Evolutionary conservation across 2,797 vertebrate species (phyloP).

Genomic region (Aulostomus chinensis): DNA sequence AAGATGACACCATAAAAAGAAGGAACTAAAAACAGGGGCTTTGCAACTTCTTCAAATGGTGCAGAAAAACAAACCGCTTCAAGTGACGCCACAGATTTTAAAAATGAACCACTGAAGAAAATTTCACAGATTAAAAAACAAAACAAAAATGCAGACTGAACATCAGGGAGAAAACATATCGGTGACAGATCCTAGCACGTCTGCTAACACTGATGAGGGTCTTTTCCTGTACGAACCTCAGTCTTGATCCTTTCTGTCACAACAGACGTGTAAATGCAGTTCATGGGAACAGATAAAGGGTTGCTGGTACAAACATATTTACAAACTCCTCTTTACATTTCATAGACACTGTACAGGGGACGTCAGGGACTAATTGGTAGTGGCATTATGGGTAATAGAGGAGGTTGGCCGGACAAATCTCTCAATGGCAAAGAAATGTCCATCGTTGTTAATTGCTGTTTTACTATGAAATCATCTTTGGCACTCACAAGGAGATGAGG

Average conservation of each 20-base stretch:
- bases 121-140: not conserved
- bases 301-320: slow-evolving; percentile 56
- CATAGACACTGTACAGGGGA: slow-evolving; percentile 53
- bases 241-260: slow-evolving; percentile 12
- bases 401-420: not conserved
- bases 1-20: slow-evolving; percentile 10
- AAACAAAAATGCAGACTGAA: not conserved
- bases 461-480: slow-evolving; percentile 58
- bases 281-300: slow-evolving; percentile 34
- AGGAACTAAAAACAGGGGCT: slow-evolving; percentile 12
- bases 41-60: slow-evolving; percentile 26
- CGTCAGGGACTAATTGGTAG: slow-evolving; percentile 1
- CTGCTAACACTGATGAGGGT: slow-evolving; percentile 11
- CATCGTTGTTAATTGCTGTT: not conserved
- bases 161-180: slow-evolving; percentile 5
- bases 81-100: not conserved
- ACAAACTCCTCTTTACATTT: slow-evolving; percentile 61
- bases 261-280: slow-evolving; percentile 50
- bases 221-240: slow-evolving; percentile 23
- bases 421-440: not conserved
- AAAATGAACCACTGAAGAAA: no score
- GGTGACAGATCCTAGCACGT: slow-evolving; percentile 1
- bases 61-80: slow-evolving; percentile 1
- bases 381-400: slow-evolving; percentile 14
- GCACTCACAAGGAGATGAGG: slow-evolving; percentile 49